Conservation (phyloP, 2,113 vertebrate species). For the Mystacornis crossleyi region DNA sequence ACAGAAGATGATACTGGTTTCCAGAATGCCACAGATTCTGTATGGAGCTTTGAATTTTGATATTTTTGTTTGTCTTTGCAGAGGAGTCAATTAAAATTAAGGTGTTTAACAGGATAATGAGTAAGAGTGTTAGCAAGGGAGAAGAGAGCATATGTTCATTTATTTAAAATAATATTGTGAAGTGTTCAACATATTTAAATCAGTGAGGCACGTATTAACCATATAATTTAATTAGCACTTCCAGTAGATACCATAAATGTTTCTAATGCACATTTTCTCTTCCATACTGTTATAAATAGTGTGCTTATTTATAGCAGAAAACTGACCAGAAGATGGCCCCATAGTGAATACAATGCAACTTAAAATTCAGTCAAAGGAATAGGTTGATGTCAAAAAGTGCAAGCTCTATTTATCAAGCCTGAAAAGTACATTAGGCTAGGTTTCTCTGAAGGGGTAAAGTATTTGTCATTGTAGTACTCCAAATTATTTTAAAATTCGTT, state of each 20-base stretch:
- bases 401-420: slow-evolving; percentile 49
- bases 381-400: slow-evolving; percentile 12
- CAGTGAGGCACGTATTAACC: slow-evolving; percentile 42
- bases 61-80: neutral
- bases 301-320: neutral
- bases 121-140: slow-evolving; percentile 53
- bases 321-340: slow-evolving; percentile 54
- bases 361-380: slow-evolving; percentile 45
- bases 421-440: slow-evolving; percentile 18
- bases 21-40: neutral
- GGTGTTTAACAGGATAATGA: slow-evolving; percentile 60
- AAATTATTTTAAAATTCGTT: slow-evolving; percentile 35
- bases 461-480: neutral
- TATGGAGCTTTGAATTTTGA: neutral
- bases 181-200: slow-evolving; percentile 59
- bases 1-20: neutral
- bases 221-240: slow-evolving; percentile 71
- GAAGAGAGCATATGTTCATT: slow-evolving; percentile 58
- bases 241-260: slow-evolving; percentile 30
- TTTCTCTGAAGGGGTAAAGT: slow-evolving; percentile 1
- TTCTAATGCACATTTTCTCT: slow-evolving; percentile 58
- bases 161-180: slow-evolving; percentile 67
- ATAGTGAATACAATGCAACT: slow-evolving; percentile 54
- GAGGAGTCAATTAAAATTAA: neutral
- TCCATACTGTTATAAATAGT: neutral